These are phyloP conservation scores for Venturia canescens DNA, from an alignment of 1,140 invertebrate genomes.

Conservation along the genomic window DNA sequence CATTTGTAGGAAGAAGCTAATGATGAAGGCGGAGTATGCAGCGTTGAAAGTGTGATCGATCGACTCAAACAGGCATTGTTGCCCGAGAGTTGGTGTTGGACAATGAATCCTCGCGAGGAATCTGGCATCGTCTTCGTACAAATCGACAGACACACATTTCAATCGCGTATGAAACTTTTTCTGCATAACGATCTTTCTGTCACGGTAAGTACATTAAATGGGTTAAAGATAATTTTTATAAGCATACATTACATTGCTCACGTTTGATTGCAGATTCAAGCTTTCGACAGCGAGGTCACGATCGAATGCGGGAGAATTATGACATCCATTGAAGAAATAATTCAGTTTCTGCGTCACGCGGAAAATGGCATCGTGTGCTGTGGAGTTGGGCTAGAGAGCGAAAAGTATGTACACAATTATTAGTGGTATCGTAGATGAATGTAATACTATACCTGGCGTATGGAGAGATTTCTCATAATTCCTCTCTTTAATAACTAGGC, in stretches of 20 bases:
- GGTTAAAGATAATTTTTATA: not conserved
- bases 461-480: too few species aligned
- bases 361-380: not conserved
- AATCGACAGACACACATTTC: not conserved
- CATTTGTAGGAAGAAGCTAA: not conserved
- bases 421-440: not conserved
- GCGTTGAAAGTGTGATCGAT: not conserved
- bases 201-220: slow-evolving; percentile 4
- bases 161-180: not conserved
- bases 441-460: too few species aligned
- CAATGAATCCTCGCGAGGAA: slow-evolving; percentile 13
- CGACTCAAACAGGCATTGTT: not conserved
- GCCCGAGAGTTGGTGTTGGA: slow-evolving; percentile 25
- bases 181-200: slow-evolving; percentile 19
- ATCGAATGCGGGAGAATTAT: not conserved
- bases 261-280: not conserved
- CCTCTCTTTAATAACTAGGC: not conserved
- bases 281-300: not conserved
- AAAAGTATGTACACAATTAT: slow-evolving; percentile 20
- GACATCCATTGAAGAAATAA: not conserved
- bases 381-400: not conserved
- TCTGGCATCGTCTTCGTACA: not conserved
- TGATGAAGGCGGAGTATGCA: slow-evolving; percentile 8
- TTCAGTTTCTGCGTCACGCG: not conserved
- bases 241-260: not conserved